phyloP scores from a whole-genome alignment of 2,113 vertebrate genomes.

The Irena cyanogastra region DNA sequence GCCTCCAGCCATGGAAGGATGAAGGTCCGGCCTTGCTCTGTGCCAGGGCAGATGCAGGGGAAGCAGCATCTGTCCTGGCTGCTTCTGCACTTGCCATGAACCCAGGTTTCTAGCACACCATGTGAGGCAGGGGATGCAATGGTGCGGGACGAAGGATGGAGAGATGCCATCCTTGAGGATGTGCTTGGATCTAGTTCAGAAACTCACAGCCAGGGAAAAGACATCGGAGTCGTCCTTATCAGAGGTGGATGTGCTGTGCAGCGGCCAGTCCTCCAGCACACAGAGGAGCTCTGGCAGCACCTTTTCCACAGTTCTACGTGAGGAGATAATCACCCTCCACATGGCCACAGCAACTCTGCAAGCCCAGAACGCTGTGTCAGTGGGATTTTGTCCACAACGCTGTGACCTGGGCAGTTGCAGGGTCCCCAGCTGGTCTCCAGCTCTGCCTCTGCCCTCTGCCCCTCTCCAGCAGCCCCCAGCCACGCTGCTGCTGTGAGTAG shows the following conservation, averaged over 20 bases:
- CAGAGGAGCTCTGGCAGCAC: background rate
- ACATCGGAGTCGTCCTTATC: background rate
- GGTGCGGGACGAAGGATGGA: background rate
- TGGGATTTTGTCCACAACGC: background rate
- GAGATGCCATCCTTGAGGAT: background rate
- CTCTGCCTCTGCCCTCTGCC: background rate
- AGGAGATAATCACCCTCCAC: background rate
- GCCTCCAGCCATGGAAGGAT: too few relatives aligned
- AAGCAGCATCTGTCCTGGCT: background rate
- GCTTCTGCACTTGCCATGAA: background rate
- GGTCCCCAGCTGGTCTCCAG: background rate
- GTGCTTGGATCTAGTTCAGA: background rate
- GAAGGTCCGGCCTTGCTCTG: background rate
- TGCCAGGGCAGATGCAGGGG: background rate
- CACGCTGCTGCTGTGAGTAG: background rate
- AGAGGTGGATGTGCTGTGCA: background rate
- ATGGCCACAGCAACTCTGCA: background rate
- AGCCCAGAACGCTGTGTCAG: background rate
- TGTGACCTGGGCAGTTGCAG: background rate
- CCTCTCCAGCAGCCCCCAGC: background rate
- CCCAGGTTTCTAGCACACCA: background rate
- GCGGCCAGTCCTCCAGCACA: background rate
- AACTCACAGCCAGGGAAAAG: background rate
- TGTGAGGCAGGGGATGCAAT: background rate
- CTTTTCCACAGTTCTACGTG: background rate